Evolutionary conservation across 2,113 vertebrate genomes (phyloP), one percentile per base, ranked within the genome.

Genomic region (Takifugu flavidus): DNA sequence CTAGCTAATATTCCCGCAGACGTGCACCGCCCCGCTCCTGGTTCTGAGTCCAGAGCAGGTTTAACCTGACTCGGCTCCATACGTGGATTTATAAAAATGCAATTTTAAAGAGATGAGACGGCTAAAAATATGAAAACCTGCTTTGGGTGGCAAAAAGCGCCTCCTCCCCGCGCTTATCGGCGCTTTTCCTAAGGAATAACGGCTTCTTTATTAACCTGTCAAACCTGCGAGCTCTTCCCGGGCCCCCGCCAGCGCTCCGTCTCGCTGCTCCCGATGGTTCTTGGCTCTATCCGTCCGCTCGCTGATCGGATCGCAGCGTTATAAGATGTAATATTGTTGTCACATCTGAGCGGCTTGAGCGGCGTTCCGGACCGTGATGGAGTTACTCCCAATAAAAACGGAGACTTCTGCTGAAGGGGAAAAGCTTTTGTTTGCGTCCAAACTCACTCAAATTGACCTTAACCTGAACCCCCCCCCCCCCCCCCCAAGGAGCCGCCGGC

Each of bases 151-250:
- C 46, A 25, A 56, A 43, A 58, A 67, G 49, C 52, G 34, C 39
- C 49, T 14, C 70, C 62, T 64, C 64, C 62, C 72, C 77, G 70
- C 60, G 59, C 65, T 54, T 55, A 15, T 57, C 6, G 61, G 28
- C 65, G 6, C 53, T 78, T 54, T 61, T 65, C 70, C 61, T 68
- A 52, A 29, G 51, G 72, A 54, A 77, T 72, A 77, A 52, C 43
- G 46, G 70, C 67, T 62, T 52, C 34, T 84, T 82, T 78, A 84
- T 86, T 86, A 82, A 82, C 65, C 72, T 77, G 74, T 75, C 77
- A 82, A 59, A 78, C 20, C 66, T 46, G 25, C 26, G 26, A 77
- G 65, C 56, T 53, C 13, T 11, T 39, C 8, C 56, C 77, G 75
- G 77, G 70, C 46, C 29, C 14, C 58, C 50, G 84, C 79, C 77